Evolutionary conservation across 2,888 invertebrate genomes (phyloP).

Genomic region (Strigamia transsilvanica): DNA sequence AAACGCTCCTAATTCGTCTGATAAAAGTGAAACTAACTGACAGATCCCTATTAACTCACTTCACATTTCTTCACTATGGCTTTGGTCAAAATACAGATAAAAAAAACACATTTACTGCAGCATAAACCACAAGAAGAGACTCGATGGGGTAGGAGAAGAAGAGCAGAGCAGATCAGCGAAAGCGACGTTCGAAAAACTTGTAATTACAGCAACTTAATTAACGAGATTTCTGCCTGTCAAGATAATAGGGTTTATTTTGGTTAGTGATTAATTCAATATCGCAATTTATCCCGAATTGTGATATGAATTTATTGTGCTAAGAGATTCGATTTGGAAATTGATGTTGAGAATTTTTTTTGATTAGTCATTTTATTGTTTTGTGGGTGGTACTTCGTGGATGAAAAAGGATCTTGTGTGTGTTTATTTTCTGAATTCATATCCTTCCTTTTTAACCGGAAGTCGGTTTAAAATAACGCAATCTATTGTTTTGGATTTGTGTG

Average conservation of each 20-base stretch:
- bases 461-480: not conserved
- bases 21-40: slow-evolving; percentile 13
- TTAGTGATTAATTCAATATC: too few relatives aligned
- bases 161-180: not conserved
- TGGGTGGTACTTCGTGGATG: not conserved
- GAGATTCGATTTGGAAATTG: not conserved
- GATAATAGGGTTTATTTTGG: too few relatives aligned
- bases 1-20: not conserved
- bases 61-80: slow-evolving; percentile 4
- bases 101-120: not conserved
- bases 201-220: too few relatives aligned
- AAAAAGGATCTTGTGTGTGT: not conserved
- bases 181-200: not conserved
- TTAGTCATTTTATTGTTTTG: not conserved
- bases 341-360: not conserved
- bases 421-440: not conserved
- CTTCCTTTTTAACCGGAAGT: not conserved
- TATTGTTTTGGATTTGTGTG: not conserved
- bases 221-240: too few relatives aligned
- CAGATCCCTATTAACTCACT: slow-evolving; percentile 10
- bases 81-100: not conserved
- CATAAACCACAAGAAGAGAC: not conserved
- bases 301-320: too few relatives aligned
- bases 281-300: too few relatives aligned
- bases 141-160: not conserved